Base-by-base conservation (phyloP, 2,797 vertebrate species). In the Enteromius radiatus region DNA sequence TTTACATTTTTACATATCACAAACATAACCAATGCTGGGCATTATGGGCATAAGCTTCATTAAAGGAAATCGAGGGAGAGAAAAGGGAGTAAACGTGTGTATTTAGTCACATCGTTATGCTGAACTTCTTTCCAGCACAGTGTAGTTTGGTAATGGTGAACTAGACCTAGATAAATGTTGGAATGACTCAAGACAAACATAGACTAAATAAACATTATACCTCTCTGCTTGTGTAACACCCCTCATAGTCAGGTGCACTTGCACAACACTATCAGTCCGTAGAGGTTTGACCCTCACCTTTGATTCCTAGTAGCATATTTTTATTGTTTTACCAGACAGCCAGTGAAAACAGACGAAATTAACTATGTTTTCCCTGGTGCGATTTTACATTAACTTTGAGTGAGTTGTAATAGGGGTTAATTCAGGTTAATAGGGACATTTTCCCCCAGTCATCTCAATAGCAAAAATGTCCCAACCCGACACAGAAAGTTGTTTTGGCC, bases 201-300 rank as follows among this genome's bases (percentile, higher is more conserved):
- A 65, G 33, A 10, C 41, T 80, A 56, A 21, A 15, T 68, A 88
- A 86, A 85, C 41, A 73, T 43, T 84, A 33, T 17, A 1, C 0
- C 1, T 64, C 26, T 85, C 26, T 64, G 47, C 65, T 73, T 79
- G 26, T 67, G 78, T 54, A 76, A 26, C 61, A 83, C 26, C 26
- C 73, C 76, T 68, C 83, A 69, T 76, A 33, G 78, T 69, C 78
- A 28, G 67, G 76, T 85, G 74, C 19, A 56, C 84, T 86, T 78
- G 41, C 38, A 81, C 85, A 90, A 82, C 36, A 68, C 70, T 64
- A 67, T 87, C 5, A 73, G 84, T 88, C 70, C 63, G 56, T 81
- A 33, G 59, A 17, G 85, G 87, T 76, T 4, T 73, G 82, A 86
- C 90, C 88, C 87, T 87, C 80, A 81, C 74, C 77, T 49, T 14